Evolutionary conservation across 2,113 vertebrate species (phyloP), one percentile per base, ranked within the genome.

Genomic region (Macquaria ambigua): DNA sequence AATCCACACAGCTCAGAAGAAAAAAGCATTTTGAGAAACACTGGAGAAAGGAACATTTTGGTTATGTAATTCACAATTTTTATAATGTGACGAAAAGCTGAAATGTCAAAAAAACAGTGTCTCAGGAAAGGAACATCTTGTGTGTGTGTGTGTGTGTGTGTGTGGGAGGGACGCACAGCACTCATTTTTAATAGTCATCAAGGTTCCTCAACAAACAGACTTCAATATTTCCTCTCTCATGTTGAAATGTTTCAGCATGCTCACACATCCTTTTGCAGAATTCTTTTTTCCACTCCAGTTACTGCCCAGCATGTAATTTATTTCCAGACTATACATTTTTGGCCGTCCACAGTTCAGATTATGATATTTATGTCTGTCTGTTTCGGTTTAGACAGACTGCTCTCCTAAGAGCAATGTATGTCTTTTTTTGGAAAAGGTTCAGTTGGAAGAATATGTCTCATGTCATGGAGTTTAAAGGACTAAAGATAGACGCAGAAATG

Each of bases 261-360:
- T 82, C 39, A 39, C 25, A 18, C 55, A 25, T 73, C 58, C 41
- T 74, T 82, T 72, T 80, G 74, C 90, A 90, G 83, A 79, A 93
- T 93, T 94, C 87, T 93, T 95, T 95, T 96, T 95, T 15, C 93
- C 83, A 82, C 85, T 83, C 87, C 92, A 93, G 66, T 86, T 89
- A 87, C 95, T 89, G 83, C 90, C 90, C 88, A 93, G 86, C 87
- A 63, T 96, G 87, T 96, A 89, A 97, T 96, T 96, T 95, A 92
- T 96, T 94, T 90, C 84, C 79, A 86, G 93, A 93, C 90, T 94
- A 90, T 90, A 92, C 81, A 95, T 94, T 92, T 95, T 93, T 88
- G 89, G 86, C 87, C 8, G 43, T 89, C 93, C 87, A 87, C 88
- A 93, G 88, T 92, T 94, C 89, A 84, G 85, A 95, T 95, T 94